Percentiles rank a stretch among this genome's conserved stretches.
phyloP scores from a whole-genome alignment of 2,888 invertebrate genomes.

The Oligia strigilis region DNA sequence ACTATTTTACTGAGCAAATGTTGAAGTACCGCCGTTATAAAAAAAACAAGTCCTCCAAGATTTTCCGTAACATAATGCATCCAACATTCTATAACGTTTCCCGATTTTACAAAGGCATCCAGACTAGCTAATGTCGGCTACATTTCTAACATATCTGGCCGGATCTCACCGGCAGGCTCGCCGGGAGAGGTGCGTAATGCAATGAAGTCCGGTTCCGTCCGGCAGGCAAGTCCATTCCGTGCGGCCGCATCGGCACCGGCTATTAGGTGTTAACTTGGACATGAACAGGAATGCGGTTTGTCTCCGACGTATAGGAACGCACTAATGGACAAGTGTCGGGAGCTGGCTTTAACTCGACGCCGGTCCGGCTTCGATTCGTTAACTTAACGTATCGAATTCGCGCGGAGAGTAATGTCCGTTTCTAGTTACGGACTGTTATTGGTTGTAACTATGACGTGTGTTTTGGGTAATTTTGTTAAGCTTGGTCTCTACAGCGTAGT shows the following conservation, averaged over 20 bases:
- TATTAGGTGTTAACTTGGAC: slow-evolving; percentile 74
- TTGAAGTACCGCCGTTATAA: neutral
- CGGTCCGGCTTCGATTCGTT: slow-evolving; percentile 53
- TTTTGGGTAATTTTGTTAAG: slow-evolving; percentile 18
- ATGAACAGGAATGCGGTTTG: slow-evolving; percentile 71
- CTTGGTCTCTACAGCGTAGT: neutral
- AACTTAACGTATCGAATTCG: slow-evolving; percentile 46
- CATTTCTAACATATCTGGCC: slow-evolving; percentile 51
- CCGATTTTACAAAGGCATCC: slow-evolving; percentile 41
- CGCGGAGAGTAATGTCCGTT: slow-evolving; percentile 20
- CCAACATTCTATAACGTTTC: slow-evolving; percentile 19
- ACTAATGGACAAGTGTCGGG: slow-evolving; percentile 67
- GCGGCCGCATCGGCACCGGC: slow-evolving; percentile 66
- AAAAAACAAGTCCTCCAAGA: slow-evolving; percentile 10
- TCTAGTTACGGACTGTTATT: slow-evolving; percentile 29
- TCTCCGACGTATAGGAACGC: slow-evolving; percentile 61
- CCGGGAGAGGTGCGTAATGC: slow-evolving; percentile 71
- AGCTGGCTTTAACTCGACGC: slow-evolving; percentile 52
- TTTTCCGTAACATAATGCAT: slow-evolving; percentile 20
- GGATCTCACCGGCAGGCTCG: slow-evolving; percentile 39
- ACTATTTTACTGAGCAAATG: neutral
- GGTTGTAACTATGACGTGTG: slow-evolving; percentile 29
- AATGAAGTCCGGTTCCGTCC: slow-evolving; percentile 69
- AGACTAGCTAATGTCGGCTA: slow-evolving; percentile 39
- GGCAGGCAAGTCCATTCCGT: slow-evolving; percentile 72